phyloP scores from a whole-genome alignment of 2,113 vertebrate genomes.

The Oryctolagus cuniculus region DNA sequence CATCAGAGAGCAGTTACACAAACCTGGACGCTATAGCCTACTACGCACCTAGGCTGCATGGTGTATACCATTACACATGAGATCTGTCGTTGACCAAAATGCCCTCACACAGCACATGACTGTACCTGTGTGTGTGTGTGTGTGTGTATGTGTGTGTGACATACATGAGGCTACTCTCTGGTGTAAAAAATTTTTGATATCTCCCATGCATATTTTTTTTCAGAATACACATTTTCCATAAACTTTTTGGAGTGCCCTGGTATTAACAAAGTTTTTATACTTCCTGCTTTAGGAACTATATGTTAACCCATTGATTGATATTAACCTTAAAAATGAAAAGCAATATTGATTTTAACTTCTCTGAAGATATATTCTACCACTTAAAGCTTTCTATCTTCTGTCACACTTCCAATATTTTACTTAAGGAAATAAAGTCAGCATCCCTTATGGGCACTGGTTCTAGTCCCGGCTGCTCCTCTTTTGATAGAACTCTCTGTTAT shows the following conservation, averaged over 20 bases:
- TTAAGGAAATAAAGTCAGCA: neutral
- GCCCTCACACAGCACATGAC: neutral
- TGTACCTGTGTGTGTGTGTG: neutral
- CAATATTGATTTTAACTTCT: constrained; percentile 25
- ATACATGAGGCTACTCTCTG: too few relatives aligned
- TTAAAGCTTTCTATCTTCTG: constrained; percentile 13
- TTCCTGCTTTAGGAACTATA: constrained; percentile 28
- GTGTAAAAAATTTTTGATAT: too few relatives aligned
- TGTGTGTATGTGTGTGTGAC: too few relatives aligned
- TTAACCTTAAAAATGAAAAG: constrained; percentile 34
- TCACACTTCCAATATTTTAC: constrained; percentile 39
- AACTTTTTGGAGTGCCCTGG: too few relatives aligned
- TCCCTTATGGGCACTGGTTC: too few relatives aligned
- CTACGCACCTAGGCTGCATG: neutral
- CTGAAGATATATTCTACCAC: constrained; percentile 19
- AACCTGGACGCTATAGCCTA: neutral
- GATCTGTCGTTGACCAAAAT: neutral
- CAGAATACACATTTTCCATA: too few relatives aligned
- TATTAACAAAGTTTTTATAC: neutral
- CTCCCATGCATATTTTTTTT: too few relatives aligned
- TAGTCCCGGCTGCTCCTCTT: too few relatives aligned
- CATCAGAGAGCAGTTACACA: neutral
- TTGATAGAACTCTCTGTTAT: too few relatives aligned
- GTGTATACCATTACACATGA: neutral
- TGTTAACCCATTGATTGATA: constrained; percentile 7